These are phyloP conservation scores for Formica selysi DNA, from an alignment of 1,140 invertebrate species.

Conservation along the genomic window DNA sequence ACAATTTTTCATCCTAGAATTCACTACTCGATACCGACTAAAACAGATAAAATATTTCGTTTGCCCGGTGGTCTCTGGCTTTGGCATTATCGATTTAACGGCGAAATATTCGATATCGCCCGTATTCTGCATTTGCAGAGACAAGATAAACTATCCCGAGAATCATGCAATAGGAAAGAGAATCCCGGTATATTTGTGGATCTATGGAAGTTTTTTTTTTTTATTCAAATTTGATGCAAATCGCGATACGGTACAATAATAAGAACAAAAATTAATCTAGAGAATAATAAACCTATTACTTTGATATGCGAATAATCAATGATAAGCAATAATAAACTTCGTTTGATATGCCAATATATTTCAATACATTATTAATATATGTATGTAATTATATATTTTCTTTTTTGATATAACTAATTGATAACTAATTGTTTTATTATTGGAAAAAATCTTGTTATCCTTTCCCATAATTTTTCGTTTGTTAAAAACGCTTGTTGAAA, in stretches of 20 bases:
- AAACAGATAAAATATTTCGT: conserved; percentile 45
- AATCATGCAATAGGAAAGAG: neutral
- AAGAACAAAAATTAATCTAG: neutral
- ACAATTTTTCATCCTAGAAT: conserved; percentile 25
- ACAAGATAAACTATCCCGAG: conserved; percentile 13
- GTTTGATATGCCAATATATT: neutral
- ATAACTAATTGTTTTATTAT: neutral
- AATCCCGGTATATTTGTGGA: neutral
- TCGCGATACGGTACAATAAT: neutral
- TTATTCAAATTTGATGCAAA: neutral
- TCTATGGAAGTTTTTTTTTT: neutral
- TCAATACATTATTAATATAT: neutral
- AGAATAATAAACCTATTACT: neutral
- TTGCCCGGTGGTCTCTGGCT: neutral
- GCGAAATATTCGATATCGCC: conserved; percentile 39
- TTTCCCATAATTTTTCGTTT: neutral
- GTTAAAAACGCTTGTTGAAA: neutral
- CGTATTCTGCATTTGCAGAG: neutral
- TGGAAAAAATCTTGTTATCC: neutral
- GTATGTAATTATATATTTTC: neutral
- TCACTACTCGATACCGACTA: neutral
- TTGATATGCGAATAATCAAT: neutral
- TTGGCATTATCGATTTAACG: conserved; percentile 33
- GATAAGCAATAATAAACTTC: neutral
- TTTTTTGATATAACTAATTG: neutral